Base-by-base conservation (phyloP, 2,113 vertebrate species). In the Ophthalmotilapia sp. region DNA sequence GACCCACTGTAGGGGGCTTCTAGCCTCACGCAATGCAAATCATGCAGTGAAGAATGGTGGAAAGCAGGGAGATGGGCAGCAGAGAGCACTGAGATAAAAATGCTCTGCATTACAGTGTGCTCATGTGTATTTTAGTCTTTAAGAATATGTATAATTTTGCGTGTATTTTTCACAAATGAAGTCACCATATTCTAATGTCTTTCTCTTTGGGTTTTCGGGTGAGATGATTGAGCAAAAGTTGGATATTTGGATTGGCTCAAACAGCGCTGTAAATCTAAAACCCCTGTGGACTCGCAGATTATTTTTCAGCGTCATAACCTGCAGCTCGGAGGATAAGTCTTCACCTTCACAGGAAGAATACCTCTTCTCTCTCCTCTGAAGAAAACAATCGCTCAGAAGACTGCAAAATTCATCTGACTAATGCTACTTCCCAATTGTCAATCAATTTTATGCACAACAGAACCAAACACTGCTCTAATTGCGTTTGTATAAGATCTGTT, bases 401-500 rank as follows among this genome's bases (percentile, higher is more conserved):
- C 54, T 86, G 56, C 82, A 89, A 38, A 84, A 80, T 38, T 42
- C 85, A 77, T 73, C 83, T 51, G 65, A 14, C 87, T 84, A 80
- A 86, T 60, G 58, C 91, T 65, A n/a, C 90, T 62, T 58, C 90
- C 31, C 14, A 12, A 92, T 81, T 88, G 86, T 91, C 91, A 91
- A 91, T 93, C 90, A 90, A 77, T 85, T 91, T 88, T 90, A 90
- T 83, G 92, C 89, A 82, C 89, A 88, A 62, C 68, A 87, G 89
- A 92, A 88, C 85, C 83, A 85, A 89, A 88, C 79, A 80, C 75
- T 38, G 80, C 65, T 92, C 87, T 94, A 93, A 95, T 94, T 94
- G 91, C 70, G 15, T 95, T 96, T 93, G 92, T 81, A 81, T 87
- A 85, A 90, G 93, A 94, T 90, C 60, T 90, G 88, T 85, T 90